Evolutionary conservation across 2,113 vertebrate species (phyloP).

Genomic region (Sapajus apella): DNA sequence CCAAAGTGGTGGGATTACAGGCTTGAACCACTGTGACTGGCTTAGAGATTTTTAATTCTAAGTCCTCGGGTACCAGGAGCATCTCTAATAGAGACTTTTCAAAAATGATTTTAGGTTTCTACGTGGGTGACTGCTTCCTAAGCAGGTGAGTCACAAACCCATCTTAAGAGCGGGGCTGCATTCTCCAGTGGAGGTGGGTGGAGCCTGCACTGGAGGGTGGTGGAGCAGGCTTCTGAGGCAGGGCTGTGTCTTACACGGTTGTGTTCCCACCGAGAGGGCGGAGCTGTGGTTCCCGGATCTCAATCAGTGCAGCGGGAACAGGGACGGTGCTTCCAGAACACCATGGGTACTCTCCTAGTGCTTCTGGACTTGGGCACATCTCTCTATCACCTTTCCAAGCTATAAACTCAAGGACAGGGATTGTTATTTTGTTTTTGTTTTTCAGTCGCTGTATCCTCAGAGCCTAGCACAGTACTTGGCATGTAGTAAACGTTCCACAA

Average conservation of each 20-base stretch:
- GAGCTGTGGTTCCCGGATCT: neutral
- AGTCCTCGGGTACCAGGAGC: neutral
- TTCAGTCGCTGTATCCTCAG: neutral
- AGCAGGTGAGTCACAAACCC: neutral
- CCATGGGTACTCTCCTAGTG: fast-evolving
- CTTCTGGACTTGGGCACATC: neutral
- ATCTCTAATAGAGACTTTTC: neutral
- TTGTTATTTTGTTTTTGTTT: neutral
- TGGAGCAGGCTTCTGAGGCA: neutral
- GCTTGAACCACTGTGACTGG: too few species aligned
- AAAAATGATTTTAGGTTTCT: neutral
- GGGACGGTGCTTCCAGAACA: neutral
- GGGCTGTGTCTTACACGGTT: too few species aligned
- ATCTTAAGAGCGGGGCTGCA: fast-evolving
- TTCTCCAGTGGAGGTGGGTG: neutral
- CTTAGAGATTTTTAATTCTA: neutral
- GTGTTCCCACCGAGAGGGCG: neutral
- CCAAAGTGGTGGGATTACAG: too few species aligned
- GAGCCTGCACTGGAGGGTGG: too few species aligned
- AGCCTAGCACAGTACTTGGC: neutral
- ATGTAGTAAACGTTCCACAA: neutral
- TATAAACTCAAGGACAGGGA: neutral
- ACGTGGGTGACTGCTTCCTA: neutral
- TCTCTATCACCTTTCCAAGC: neutral
- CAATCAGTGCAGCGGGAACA: too few species aligned